Evolutionary conservation across 2,113 vertebrate species (phyloP).

Genomic region (Callithrix jacchus): DNA sequence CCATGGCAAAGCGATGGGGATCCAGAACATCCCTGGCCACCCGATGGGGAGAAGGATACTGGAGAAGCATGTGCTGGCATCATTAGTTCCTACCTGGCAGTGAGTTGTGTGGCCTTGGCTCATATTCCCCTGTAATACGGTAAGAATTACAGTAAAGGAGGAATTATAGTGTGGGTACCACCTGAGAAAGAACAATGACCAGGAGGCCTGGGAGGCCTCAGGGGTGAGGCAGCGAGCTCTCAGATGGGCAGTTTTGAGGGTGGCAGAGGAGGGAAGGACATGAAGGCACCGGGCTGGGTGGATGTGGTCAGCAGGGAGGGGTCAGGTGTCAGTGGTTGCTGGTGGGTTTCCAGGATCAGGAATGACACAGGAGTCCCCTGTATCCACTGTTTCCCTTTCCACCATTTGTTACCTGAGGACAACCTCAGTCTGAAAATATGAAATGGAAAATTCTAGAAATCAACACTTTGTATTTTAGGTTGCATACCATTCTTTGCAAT

Average conservation of each 20-base stretch:
- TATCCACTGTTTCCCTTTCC: background rate
- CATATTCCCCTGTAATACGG: background rate
- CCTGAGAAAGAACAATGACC: background rate
- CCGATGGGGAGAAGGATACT: background rate
- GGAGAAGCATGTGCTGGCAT: background rate
- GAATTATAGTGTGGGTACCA: too few relatives aligned
- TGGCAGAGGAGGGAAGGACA: background rate
- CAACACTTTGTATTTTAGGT: background rate
- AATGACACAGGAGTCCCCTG: background rate
- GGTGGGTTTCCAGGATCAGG: background rate
- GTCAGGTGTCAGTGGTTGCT: too few relatives aligned
- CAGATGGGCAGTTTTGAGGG: accelerated
- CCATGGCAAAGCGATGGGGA: too few relatives aligned
- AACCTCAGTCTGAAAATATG: background rate
- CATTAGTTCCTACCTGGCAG: too few relatives aligned
- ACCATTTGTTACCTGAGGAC: background rate
- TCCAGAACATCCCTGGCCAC: background rate
- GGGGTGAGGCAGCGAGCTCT: background rate
- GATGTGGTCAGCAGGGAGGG: too few relatives aligned
- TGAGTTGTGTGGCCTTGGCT: accelerated
- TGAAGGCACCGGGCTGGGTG: background rate
- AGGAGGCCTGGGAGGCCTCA: background rate
- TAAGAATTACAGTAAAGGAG: background rate
- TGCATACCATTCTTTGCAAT: background rate
- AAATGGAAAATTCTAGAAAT: background rate